Evolutionary conservation across 2,888 invertebrate species (phyloP).

Genomic region (Formica aserva): DNA sequence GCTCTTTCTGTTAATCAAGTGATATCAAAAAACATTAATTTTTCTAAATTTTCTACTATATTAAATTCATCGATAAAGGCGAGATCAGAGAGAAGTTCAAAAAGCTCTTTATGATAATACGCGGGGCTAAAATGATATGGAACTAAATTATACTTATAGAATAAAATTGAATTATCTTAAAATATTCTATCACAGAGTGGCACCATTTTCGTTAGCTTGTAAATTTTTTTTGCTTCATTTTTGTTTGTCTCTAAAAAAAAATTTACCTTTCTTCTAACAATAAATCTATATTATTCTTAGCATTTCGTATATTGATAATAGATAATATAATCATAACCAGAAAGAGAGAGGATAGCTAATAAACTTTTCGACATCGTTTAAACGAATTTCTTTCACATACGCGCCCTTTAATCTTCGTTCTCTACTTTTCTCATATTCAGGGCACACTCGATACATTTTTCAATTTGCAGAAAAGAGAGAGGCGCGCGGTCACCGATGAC

Average conservation of each 20-base stretch:
- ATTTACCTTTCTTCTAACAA: background rate
- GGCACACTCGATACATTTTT: slow-evolving; percentile 33
- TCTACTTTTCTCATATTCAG: slow-evolving; percentile 34
- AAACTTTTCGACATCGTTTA: background rate
- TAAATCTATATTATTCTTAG: background rate
- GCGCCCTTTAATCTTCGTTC: slow-evolving; percentile 20
- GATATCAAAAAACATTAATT: background rate
- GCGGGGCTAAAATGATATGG: background rate
- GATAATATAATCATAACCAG: background rate
- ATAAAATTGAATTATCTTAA: slow-evolving; percentile 8
- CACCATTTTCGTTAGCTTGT: background rate
- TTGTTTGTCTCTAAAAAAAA: background rate
- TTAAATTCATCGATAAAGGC: background rate
- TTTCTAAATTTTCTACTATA: background rate
- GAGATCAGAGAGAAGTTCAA: background rate
- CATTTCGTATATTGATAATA: background rate
- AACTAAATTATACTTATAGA: background rate
- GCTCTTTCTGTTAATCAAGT: background rate
- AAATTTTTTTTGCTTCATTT: background rate
- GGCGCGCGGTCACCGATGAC: slow-evolving; percentile 47
- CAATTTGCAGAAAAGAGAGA: slow-evolving; percentile 30
- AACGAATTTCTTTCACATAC: slow-evolving; percentile 14
- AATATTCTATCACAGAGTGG: background rate
- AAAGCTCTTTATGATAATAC: slow-evolving; percentile 7
- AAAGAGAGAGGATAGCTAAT: background rate